These are phyloP conservation scores for Platygyra sinensis DNA, from an alignment of 64 coral and sea anemone species.

Conservation along the genomic window DNA sequence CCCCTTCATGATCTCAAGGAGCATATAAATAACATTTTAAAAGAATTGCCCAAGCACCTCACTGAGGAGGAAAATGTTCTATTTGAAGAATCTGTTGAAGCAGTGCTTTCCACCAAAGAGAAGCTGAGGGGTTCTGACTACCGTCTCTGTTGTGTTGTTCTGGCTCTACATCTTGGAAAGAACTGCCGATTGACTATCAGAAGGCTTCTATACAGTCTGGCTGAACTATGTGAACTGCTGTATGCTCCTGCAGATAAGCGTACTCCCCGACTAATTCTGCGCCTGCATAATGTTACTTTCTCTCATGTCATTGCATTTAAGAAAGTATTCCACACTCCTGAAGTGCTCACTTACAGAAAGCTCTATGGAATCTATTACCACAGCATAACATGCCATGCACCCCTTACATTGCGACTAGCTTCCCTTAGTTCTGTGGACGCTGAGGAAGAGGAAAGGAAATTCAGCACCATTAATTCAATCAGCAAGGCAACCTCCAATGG, in stretches of 20 bases:
- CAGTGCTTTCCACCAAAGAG: slow-evolving; percentile 29
- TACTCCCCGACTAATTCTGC: slow-evolving; percentile 28
- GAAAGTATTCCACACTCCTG: neutral
- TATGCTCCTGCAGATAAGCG: slow-evolving; percentile 39
- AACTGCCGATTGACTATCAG: slow-evolving; percentile 8
- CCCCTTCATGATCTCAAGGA: no score
- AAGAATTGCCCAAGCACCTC: slow-evolving; percentile 54
- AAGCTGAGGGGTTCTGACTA: slow-evolving; percentile 47
- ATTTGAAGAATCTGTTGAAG: slow-evolving; percentile 23
- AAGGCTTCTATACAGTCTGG: slow-evolving; percentile 33
- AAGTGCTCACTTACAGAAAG: neutral
- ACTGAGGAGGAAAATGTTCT: slow-evolving; percentile 8
- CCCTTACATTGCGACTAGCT: neutral
- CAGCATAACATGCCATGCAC: slow-evolving; percentile 18
- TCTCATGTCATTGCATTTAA: neutral
- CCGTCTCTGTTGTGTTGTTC: slow-evolving; percentile 26
- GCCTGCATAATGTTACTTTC: slow-evolving; percentile 42
- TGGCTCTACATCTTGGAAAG: slow-evolving; percentile 33
- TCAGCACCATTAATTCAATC: slow-evolving; percentile 36
- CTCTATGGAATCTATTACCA: slow-evolving; percentile 41
- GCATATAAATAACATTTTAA: slow-evolving; percentile 60
- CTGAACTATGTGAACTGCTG: slow-evolving; percentile 31
- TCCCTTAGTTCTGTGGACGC: slow-evolving; percentile 20
- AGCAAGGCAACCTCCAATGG: slow-evolving; percentile 32
- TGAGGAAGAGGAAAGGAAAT: slow-evolving; percentile 28